Base-by-base conservation (phyloP, 2,113 vertebrate species). In the Parus major region DNA sequence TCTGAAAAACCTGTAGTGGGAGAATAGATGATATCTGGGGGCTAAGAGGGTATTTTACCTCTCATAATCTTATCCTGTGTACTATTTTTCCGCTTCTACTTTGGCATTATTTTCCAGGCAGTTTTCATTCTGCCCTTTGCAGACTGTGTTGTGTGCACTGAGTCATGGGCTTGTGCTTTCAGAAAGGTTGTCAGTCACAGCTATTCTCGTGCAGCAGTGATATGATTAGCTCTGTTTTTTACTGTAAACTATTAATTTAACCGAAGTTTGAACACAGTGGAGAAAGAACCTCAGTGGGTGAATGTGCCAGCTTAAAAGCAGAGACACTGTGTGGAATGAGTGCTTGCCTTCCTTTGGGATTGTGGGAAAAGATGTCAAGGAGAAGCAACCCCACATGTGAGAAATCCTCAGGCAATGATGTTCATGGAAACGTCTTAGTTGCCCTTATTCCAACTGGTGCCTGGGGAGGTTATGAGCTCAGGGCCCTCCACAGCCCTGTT, bases 201-300 rank as follows among this genome's bases (percentile, higher is more conserved):
- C 82, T 88, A 88, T 90, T 77, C 82, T 93, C 29, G 12, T 49
- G 72, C 72, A 92, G 78, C 61, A 61, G 14, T 27, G n/a, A 57
- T 78, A 77, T 60, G 79, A 94, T 95, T 90, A 93, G 59, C 79
- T 92, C 35, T 57, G n/a, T 5, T 77, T 88, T 95, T 82, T 90
- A 81, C 79, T 82, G 60, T 75, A 61, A 86, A 92, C n/a, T 86
- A 92, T 92, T 92, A 83, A 86, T 96, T 93, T 94, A 91, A 90
- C 71, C 4, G 4, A 88, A 75, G 82, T 94, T 90, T 95, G 88
- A 91, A 81, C 71, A 91, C 78, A 75, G 80, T 31, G 75, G n/a
- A 39, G 55, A 68, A 86, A 73, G 63, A 72, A 42, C 23, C 47
- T 25, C 68, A 41, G 68, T 36, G 60, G 28, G 47, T 81, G 56